Conservation (phyloP, 2,113 vertebrate species). For the Tetraodon nigroviridis region DNA sequence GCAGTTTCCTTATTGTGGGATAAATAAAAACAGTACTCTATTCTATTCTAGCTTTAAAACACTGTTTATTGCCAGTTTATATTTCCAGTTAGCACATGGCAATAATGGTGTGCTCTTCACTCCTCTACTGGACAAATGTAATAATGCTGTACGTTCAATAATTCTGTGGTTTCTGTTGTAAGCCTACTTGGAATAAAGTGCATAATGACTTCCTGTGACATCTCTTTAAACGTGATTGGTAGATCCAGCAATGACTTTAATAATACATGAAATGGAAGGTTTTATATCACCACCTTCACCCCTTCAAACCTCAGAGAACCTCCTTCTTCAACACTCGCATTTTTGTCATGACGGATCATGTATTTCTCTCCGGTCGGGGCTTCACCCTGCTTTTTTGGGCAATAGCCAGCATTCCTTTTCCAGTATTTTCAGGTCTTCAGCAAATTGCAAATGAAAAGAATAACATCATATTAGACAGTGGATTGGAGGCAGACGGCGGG, state of each 20-base stretch:
- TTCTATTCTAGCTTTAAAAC: no score
- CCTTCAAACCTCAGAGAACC: not conserved
- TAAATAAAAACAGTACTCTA: no score
- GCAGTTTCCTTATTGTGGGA: no score
- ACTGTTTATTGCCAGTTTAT: no score
- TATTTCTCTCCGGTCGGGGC: not conserved
- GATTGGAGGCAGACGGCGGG: not conserved
- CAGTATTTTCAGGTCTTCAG: slow-evolving; percentile 3
- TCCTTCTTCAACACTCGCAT: not conserved
- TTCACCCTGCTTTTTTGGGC: slow-evolving; percentile 7
- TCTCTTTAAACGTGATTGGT: not conserved
- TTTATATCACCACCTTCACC: not conserved
- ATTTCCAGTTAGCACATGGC: no score
- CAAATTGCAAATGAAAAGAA: not conserved
- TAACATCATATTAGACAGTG: not conserved
- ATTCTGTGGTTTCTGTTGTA: no score
- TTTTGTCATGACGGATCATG: slow-evolving; percentile 8
- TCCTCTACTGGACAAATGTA: no score
- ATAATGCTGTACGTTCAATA: no score
- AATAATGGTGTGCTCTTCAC: no score
- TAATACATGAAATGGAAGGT: not conserved
- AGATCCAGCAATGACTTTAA: not conserved
- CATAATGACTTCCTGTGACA: no score
- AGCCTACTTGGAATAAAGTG: no score
- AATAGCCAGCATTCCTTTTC: slow-evolving; percentile 5